Evolutionary conservation across 2,113 vertebrate species (phyloP).

Genomic region (Struthidea cinerea): DNA sequence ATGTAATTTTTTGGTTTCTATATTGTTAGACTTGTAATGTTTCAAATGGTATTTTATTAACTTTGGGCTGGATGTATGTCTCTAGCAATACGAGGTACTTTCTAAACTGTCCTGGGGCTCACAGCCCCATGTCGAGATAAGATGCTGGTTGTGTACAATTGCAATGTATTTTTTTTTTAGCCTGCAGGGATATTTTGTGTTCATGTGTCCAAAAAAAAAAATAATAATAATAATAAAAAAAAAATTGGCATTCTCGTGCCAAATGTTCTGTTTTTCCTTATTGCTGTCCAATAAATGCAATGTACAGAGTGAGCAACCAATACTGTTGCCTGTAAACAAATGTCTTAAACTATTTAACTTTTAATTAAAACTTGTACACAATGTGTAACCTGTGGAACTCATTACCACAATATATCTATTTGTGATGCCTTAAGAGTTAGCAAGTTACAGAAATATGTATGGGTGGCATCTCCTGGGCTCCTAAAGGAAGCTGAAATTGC

Average conservation of each 20-base stretch:
- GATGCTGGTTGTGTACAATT: constrained; percentile 80
- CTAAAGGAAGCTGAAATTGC: background rate
- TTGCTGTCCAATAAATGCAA: constrained; percentile 65
- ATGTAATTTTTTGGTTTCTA: constrained; percentile 81
- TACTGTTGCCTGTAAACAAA: constrained; percentile 58
- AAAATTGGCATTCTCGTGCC: constrained; percentile 93
- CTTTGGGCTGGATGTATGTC: constrained; percentile 83
- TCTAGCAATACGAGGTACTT: constrained; percentile 91
- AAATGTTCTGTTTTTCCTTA: constrained; percentile 69
- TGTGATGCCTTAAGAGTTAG: background rate
- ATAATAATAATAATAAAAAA: constrained; percentile 39
- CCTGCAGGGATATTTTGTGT: constrained; percentile 98
- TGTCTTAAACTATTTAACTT: constrained; percentile 53
- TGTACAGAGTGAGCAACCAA: constrained; percentile 36
- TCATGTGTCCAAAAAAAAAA: constrained; percentile 90
- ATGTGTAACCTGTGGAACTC: constrained; percentile 22
- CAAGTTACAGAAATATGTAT: rapidly evolving
- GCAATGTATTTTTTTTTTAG: constrained; percentile 82
- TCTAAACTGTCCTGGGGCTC: constrained; percentile 75
- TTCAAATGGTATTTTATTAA: constrained; percentile 80
- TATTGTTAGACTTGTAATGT: constrained; percentile 84
- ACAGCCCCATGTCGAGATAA: constrained; percentile 71
- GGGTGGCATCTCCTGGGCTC: rapidly evolving
- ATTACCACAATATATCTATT: background rate
- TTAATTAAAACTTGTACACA: constrained; percentile 23